These are phyloP conservation scores for Pristis pectinata DNA, from an alignment of 2,797 vertebrate genomes.

Conservation along the genomic window DNA sequence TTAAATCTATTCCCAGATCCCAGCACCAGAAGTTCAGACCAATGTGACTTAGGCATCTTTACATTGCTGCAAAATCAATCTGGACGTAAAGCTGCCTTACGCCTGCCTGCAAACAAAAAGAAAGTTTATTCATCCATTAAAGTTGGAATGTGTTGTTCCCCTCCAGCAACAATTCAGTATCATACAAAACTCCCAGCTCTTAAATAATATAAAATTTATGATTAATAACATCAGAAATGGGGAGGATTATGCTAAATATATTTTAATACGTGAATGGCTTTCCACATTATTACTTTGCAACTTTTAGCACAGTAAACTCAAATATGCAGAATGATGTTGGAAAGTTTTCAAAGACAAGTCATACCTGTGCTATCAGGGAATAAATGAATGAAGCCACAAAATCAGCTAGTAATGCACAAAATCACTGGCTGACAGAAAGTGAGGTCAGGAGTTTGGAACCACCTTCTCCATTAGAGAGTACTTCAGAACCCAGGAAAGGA, in stretches of 20 bases:
- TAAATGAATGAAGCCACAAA: not conserved
- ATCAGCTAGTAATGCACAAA: not conserved
- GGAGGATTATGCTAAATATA: not conserved
- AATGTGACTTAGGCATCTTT: slow-evolving; percentile 51
- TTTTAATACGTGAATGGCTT: not conserved
- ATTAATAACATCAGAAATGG: not conserved
- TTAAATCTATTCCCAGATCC: slow-evolving; percentile 45
- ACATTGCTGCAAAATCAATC: slow-evolving; percentile 86
- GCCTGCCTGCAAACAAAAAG: slow-evolving; percentile 64
- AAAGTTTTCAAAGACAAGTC: not conserved
- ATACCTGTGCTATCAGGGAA: not conserved
- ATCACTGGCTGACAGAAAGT: not conserved
- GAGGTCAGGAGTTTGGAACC: not conserved
- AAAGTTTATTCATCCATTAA: not conserved
- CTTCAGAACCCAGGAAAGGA: not conserved
- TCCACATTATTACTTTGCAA: too few species aligned
- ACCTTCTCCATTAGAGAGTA: not conserved
- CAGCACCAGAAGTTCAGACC: slow-evolving; percentile 72
- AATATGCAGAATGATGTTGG: not conserved
- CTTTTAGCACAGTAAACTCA: not conserved
- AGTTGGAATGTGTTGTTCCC: not conserved
- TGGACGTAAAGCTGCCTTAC: slow-evolving; percentile 91
- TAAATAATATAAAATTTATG: not conserved
- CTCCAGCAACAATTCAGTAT: not conserved
- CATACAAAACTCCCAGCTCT: not conserved